These are phyloP conservation scores for Mustelus asterias DNA, from an alignment of 2,113 vertebrate species.

Conservation along the genomic window DNA sequence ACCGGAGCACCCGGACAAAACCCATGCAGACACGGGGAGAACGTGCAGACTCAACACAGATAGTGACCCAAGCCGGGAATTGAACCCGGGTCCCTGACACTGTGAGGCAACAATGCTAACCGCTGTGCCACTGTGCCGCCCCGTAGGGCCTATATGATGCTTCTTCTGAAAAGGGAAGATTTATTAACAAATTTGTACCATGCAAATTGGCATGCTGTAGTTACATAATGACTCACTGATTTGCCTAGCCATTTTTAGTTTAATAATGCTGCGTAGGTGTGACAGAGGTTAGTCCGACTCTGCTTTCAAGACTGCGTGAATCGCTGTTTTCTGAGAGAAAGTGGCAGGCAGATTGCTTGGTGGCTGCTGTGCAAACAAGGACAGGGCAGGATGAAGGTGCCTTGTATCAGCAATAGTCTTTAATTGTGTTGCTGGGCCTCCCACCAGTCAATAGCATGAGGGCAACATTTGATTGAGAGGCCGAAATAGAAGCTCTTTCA, in stretches of 20 bases:
- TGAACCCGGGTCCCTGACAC: too few species aligned
- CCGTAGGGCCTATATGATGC: neutral
- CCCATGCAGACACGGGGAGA: too few species aligned
- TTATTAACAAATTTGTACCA: constrained; percentile 13
- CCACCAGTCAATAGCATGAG: neutral
- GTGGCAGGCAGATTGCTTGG: neutral
- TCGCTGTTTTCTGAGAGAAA: neutral
- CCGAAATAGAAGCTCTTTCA: neutral
- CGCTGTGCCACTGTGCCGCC: too few species aligned
- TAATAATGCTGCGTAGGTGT: neutral
- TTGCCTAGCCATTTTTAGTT: neutral
- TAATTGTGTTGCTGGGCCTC: neutral
- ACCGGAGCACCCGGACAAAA: too few species aligned
- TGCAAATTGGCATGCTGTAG: neutral
- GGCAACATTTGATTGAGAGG: neutral
- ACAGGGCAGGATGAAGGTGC: neutral
- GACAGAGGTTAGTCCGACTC: neutral
- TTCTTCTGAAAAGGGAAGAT: neutral
- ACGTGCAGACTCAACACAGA: too few species aligned
- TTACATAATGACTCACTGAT: neutral
- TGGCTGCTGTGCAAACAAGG: neutral
- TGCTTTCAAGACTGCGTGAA: neutral
- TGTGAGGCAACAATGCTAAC: too few species aligned
- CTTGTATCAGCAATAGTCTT: neutral
- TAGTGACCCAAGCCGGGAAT: too few species aligned